A percentile compares a stretch with the other conserved stretches of the same genome.
Conservation (phyloP, 2,113 vertebrate genomes). For the Lipophrys pholis region DNA sequence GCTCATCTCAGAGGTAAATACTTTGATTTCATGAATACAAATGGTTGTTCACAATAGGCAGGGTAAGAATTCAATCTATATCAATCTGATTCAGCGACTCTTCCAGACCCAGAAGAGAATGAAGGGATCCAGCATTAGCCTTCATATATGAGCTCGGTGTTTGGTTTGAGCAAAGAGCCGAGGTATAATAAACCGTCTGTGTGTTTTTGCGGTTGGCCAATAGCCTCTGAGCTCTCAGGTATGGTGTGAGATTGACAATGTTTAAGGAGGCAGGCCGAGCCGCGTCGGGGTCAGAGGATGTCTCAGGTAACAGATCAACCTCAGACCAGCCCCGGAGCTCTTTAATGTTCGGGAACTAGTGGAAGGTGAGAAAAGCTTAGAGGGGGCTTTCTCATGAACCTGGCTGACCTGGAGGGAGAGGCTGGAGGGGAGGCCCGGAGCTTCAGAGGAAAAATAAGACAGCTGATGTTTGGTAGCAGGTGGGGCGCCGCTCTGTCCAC, state of each 20-base stretch:
- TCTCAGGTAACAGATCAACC: conserved; percentile 72
- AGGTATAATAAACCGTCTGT: conserved; percentile 68
- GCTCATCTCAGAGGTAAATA: conserved; percentile 79
- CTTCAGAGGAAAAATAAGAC: conserved; percentile 55
- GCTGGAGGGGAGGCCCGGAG: conserved; percentile 40
- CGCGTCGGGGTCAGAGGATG: conserved; percentile 70
- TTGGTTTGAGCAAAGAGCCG: conserved; percentile 63
- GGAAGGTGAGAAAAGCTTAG: conserved; percentile 84
- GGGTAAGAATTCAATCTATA: conserved; percentile 76
- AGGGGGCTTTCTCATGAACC: conserved; percentile 78
- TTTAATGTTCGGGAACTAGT: conserved; percentile 74
- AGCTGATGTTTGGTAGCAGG: conserved; percentile 73
- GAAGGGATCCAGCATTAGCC: conserved; percentile 51
- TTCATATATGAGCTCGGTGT: conserved; percentile 67
- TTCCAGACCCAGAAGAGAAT: conserved; percentile 61
- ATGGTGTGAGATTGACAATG: conserved; percentile 68
- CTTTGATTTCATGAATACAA: conserved; percentile 81
- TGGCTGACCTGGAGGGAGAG: conserved; percentile 56
- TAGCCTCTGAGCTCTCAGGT: conserved; percentile 60
- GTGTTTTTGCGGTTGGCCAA: conserved; percentile 64
- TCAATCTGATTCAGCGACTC: conserved; percentile 69
- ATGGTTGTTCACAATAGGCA: conserved; percentile 72
- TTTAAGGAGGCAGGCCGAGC: conserved; percentile 70
- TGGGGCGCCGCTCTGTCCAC: conserved; percentile 73
- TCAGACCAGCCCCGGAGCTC: conserved; percentile 60